A percentile compares a stretch with the other conserved stretches of the same genome.
Conservation (phyloP, 2,113 vertebrate species). For the Myrmecobius fasciatus region DNA sequence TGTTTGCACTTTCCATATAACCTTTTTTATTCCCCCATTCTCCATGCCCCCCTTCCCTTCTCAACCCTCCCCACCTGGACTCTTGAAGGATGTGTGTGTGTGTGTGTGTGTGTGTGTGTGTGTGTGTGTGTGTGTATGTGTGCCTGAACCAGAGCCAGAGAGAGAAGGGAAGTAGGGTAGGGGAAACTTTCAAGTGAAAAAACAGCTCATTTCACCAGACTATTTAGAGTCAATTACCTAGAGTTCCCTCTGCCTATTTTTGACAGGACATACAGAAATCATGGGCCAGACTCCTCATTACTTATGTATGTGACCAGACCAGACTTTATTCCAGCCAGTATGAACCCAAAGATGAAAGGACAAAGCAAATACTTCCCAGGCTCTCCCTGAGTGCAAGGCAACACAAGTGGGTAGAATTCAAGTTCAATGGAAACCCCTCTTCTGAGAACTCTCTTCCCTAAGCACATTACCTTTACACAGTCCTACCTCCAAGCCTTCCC, state of each 20-base stretch:
- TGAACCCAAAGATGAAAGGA: neutral
- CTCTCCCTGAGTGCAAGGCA: neutral
- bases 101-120: neutral
- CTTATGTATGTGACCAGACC: neutral
- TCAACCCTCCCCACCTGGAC: neutral
- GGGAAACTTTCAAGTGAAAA: neutral
- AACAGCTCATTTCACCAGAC: neutral
- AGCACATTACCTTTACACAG: no score
- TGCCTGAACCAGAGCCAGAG: constrained; percentile 9
- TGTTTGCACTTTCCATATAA: neutral
- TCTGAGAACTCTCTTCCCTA: no score
- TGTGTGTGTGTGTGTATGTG: neutral
- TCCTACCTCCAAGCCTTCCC: neutral
- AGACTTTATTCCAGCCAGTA: neutral
- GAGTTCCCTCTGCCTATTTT: neutral
- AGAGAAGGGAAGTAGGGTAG: neutral
- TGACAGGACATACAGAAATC: neutral
- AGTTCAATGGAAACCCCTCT: neutral
- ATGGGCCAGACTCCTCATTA: neutral
- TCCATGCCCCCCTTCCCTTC: neutral
- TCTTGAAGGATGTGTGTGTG: neutral
- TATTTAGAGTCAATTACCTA: neutral
- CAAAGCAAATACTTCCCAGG: neutral
- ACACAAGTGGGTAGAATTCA: neutral
- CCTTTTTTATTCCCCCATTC: neutral